Evolutionary conservation across 2,797 vertebrate species (phyloP).

Genomic region (Pyrocephalus nanus): DNA sequence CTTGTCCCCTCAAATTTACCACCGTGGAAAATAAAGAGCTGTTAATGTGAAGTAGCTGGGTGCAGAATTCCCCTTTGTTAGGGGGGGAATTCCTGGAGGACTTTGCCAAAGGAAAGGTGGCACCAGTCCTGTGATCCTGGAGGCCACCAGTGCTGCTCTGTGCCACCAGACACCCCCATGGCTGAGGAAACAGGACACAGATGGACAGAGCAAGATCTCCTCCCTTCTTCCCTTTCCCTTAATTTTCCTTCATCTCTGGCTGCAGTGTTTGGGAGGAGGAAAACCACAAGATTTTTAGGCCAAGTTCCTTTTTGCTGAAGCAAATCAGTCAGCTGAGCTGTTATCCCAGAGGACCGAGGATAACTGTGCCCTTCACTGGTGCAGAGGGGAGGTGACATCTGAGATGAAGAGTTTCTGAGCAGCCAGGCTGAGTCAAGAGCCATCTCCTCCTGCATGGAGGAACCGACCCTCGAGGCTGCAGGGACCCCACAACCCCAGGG

Average conservation of each 20-base stretch:
- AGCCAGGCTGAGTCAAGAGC: background rate
- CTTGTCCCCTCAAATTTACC: background rate
- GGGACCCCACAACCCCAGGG: background rate
- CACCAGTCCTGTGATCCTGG: background rate
- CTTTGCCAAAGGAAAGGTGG: background rate
- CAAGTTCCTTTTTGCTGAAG: background rate
- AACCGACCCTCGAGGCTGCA: background rate
- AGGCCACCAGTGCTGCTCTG: background rate
- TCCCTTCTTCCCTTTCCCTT: background rate
- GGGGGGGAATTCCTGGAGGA: background rate
- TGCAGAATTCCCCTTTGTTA: background rate
- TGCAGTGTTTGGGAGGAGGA: background rate
- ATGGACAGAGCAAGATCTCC: background rate
- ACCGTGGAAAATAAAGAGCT: background rate
- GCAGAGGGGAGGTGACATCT: background rate
- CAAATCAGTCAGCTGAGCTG: background rate
- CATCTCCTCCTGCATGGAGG: background rate
- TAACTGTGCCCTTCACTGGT: background rate
- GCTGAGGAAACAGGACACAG: background rate
- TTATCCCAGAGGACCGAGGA: background rate
- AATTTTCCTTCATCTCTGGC: background rate
- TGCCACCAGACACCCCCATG: background rate
- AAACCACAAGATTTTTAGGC: rapidly evolving
- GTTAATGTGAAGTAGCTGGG: background rate
- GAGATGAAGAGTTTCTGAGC: background rate